phyloP scores from a whole-genome alignment of 2,888 invertebrate genomes.

The Apamea anceps region DNA sequence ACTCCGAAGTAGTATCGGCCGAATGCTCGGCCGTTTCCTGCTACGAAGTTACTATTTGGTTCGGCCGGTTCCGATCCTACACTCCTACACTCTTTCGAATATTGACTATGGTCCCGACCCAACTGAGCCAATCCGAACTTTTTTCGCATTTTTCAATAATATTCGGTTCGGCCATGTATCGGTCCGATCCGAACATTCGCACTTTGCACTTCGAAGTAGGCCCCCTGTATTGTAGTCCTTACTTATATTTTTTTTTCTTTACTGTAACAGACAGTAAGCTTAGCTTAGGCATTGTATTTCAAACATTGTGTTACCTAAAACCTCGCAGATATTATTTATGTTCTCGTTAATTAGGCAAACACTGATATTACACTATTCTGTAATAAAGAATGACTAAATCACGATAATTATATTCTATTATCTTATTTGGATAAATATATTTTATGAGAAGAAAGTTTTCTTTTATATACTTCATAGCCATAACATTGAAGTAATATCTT shows the following conservation, averaged over 20 bases:
- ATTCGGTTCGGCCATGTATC: no score
- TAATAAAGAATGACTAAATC: background rate
- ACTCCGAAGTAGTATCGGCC: no score
- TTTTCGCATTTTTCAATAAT: no score
- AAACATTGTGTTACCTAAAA: background rate
- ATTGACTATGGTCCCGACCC: no score
- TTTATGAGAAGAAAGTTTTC: background rate
- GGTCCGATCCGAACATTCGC: no score
- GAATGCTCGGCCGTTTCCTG: no score
- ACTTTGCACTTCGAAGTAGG: no score
- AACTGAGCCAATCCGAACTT: no score
- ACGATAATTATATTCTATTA: background rate
- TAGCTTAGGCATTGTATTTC: background rate
- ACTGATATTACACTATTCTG: conserved; percentile 12
- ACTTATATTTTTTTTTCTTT: background rate
- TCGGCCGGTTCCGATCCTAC: no score
- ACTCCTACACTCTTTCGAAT: no score
- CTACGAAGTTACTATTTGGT: no score
- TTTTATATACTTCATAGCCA: background rate
- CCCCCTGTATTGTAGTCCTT: no score
- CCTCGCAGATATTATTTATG: background rate
- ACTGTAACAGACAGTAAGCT: background rate
- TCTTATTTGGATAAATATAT: conserved; percentile 12
- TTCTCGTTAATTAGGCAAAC: conserved; percentile 18
- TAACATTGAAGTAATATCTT: conserved; percentile 2